Evolutionary conservation across 2,797 vertebrate species (phyloP).

Genomic region (Micropoecilia bifurca): DNA sequence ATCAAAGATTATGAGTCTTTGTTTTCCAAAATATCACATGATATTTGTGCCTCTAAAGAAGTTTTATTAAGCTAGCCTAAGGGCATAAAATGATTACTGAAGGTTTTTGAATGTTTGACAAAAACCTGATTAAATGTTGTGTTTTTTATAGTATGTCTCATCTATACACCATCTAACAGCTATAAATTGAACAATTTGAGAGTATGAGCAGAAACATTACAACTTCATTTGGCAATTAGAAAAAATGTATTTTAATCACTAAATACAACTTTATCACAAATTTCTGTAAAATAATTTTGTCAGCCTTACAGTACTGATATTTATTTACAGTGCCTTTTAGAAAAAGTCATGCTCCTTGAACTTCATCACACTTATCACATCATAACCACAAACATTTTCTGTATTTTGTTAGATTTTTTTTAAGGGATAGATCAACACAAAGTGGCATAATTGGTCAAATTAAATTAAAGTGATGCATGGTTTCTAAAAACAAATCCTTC

Average conservation of each 20-base stretch:
- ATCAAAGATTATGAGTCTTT: no score
- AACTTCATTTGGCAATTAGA: not conserved
- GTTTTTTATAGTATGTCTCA: not conserved
- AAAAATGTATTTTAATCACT: not conserved
- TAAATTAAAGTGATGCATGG: not conserved
- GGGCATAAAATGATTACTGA: no score
- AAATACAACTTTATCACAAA: not conserved
- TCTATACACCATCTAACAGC: not conserved
- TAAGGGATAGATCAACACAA: not conserved
- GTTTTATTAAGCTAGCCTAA: no score
- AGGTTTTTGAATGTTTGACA: no score
- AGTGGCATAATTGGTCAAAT: not conserved
- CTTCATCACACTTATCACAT: not conserved
- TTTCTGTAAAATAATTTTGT: not conserved
- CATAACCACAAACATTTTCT: not conserved
- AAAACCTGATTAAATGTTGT: no score
- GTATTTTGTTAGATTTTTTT: not conserved
- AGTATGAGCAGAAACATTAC: not conserved
- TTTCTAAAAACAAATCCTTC: not conserved
- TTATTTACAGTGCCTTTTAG: not conserved
- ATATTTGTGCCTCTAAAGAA: no score
- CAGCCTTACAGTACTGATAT: not conserved
- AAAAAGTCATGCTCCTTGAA: not conserved
- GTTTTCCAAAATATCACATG: no score
- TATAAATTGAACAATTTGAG: not conserved